phyloP scores from a whole-genome alignment of 2,888 invertebrate species.

The Aporophyla nigra region DNA sequence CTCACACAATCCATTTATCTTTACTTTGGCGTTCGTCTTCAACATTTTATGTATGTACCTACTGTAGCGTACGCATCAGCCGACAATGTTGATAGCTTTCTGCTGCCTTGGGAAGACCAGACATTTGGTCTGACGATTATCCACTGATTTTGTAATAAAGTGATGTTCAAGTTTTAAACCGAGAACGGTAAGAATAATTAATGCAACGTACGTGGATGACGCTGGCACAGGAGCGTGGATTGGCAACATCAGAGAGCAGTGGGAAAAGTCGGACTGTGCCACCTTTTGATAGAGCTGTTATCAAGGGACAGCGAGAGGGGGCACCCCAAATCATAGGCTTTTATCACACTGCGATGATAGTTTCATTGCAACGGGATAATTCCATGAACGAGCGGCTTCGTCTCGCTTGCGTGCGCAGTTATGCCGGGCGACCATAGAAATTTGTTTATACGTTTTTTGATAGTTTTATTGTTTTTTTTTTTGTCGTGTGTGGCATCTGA shows the following conservation, averaged over 20 bases:
- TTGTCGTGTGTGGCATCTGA: no score
- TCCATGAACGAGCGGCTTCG: background rate
- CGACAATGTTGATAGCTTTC: no score
- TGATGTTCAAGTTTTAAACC: background rate
- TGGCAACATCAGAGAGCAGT: background rate
- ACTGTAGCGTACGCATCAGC: no score
- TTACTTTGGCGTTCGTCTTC: background rate
- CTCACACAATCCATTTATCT: background rate
- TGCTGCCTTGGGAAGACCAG: no score
- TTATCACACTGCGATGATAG: background rate
- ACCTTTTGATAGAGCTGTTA: background rate
- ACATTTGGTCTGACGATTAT: no score
- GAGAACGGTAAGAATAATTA: background rate
- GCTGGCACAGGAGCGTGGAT: background rate
- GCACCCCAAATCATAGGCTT: background rate
- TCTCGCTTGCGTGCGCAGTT: background rate
- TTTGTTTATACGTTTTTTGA: no score
- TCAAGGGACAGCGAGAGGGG: background rate
- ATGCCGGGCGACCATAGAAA: no score
- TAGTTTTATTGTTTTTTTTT: no score
- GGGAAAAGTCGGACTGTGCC: background rate
- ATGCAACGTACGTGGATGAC: background rate
- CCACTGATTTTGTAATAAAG: background rate
- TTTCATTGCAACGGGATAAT: background rate
- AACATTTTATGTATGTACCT: no score